These are phyloP conservation scores for Archegozetes longisetosus DNA, from an alignment of 1,140 invertebrate genomes.

Conservation along the genomic window DNA sequence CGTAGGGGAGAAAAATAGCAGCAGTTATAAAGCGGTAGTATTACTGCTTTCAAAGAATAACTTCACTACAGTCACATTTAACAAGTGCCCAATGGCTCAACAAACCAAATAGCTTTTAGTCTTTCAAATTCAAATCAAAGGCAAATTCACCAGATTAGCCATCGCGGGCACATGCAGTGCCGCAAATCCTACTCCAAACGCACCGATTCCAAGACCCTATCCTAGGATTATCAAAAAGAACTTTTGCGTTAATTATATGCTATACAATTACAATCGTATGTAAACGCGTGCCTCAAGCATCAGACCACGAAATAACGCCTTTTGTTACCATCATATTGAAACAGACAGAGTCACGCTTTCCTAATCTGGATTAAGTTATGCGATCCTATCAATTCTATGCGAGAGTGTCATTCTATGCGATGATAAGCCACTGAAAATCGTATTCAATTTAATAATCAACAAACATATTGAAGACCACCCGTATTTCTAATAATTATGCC, in stretches of 20 bases:
- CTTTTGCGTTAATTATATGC: background rate
- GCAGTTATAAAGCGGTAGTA: too few species aligned
- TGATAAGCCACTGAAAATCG: background rate
- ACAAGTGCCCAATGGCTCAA: too few species aligned
- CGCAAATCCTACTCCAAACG: background rate
- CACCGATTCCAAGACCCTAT: too few species aligned
- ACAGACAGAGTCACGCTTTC: background rate
- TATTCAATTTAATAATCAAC: background rate
- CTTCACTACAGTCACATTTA: too few species aligned
- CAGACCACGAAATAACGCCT: too few species aligned
- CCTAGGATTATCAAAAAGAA: background rate
- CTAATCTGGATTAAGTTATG: background rate
- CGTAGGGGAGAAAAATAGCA: too few species aligned
- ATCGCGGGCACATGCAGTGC: background rate
- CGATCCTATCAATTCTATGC: background rate
- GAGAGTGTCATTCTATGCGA: background rate
- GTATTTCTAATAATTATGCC: background rate
- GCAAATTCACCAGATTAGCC: background rate
- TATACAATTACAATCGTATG: background rate
- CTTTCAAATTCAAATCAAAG: background rate
- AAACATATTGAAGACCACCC: background rate
- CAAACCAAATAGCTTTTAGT: too few species aligned
- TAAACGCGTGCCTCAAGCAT: background rate
- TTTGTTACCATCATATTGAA: too few species aligned
- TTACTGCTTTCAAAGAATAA: too few species aligned